Percentiles rank a stretch among this genome's conserved stretches.
Evolutionary conservation across 2,113 vertebrate genomes (phyloP).

Genomic region (Hemiprocne comata): DNA sequence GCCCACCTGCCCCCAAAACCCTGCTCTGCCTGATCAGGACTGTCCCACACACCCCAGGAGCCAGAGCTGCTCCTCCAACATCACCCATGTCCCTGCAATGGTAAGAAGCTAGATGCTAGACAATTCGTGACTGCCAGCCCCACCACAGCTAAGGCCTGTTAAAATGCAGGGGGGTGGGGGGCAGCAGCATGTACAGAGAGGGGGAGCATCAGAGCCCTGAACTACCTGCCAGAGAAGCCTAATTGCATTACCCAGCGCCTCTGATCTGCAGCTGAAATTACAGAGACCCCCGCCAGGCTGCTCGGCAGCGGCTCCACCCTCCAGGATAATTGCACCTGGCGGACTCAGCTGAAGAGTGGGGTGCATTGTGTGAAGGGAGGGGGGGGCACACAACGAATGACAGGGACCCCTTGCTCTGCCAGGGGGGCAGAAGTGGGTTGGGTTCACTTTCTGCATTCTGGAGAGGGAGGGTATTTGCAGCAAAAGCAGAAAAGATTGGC

Average conservation of each 20-base stretch:
- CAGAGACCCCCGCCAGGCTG: not conserved
- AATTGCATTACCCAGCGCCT: not conserved
- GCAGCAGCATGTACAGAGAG: not conserved
- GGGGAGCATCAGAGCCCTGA: not conserved
- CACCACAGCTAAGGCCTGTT: not conserved
- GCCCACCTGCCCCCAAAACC: not conserved
- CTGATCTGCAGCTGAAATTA: not conserved
- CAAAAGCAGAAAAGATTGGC: not conserved
- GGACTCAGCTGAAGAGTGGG: not conserved
- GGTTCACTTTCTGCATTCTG: not conserved
- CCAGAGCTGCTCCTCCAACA: not conserved
- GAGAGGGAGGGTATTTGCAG: not conserved
- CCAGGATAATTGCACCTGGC: not conserved
- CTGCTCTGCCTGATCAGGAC: rapidly evolving
- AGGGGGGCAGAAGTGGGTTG: no score
- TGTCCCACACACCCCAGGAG: not conserved
- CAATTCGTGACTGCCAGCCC: not conserved
- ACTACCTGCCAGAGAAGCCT: not conserved
- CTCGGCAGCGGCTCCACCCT: not conserved
- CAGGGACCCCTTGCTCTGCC: not conserved
- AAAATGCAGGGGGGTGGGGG: not conserved
- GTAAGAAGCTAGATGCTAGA: rapidly evolving
- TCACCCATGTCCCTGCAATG: rapidly evolving
- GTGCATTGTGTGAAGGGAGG: not conserved
- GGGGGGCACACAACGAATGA: not conserved